Evolutionary conservation across 2,888 invertebrate species (phyloP).

Genomic region (Netelia melanura): DNA sequence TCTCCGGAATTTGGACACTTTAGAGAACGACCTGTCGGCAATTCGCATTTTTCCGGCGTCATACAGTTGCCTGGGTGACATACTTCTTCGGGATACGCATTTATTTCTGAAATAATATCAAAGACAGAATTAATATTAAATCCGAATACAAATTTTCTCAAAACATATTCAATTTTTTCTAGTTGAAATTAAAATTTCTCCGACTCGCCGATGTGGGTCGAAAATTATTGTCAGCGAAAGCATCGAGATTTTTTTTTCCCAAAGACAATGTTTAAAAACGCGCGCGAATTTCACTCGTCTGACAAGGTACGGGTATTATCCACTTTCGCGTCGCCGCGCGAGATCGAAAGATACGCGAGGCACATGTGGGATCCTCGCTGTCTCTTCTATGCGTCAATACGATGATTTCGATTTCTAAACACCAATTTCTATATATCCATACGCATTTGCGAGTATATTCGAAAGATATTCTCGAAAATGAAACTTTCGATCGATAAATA

Average conservation of each 20-base stretch:
- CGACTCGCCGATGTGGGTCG: no score
- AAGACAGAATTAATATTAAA: background rate
- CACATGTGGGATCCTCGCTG: background rate
- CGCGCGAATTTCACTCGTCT: background rate
- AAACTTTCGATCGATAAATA: slow-evolving; percentile 44
- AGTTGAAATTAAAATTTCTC: no score
- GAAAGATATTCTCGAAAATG: slow-evolving; percentile 17
- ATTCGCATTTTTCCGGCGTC: slow-evolving; percentile 64
- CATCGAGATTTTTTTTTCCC: background rate
- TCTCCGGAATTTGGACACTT: slow-evolving; percentile 36
- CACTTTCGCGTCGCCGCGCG: slow-evolving; percentile 30
- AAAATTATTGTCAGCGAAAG: background rate
- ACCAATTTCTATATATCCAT: background rate
- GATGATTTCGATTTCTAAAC: slow-evolving; percentile 18
- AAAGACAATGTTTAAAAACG: background rate
- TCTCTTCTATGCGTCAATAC: slow-evolving; percentile 1
- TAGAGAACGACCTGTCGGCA: background rate
- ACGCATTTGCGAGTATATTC: background rate
- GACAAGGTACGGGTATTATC: slow-evolving; percentile 36
- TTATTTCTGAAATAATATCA: slow-evolving; percentile 38
- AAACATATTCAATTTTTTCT: no score
- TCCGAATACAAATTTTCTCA: no score
- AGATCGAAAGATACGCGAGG: slow-evolving; percentile 24
- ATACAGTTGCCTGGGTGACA: slow-evolving; percentile 72
- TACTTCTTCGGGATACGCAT: background rate